A percentile compares a stretch with the other conserved stretches of the same genome.
Evolutionary conservation across 2,797 vertebrate species (phyloP).

Genomic region (Parauchenoglanis ngamensis): DNA sequence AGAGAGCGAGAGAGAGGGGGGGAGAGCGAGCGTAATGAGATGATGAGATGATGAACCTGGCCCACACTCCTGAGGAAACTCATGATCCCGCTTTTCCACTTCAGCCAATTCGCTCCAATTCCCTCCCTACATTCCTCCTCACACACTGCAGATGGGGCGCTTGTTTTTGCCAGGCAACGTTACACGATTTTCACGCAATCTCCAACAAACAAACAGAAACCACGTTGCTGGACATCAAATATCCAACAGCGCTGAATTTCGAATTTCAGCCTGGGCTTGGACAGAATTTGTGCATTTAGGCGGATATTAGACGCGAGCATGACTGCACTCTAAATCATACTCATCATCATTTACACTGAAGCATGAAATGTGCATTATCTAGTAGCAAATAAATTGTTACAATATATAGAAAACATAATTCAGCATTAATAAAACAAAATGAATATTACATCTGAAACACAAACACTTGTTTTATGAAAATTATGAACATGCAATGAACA

Average conservation of each 20-base stretch:
- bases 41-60: slow-evolving; percentile 29
- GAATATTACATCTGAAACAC: background rate
- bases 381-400: background rate
- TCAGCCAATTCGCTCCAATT: slow-evolving; percentile 50
- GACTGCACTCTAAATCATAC: background rate
- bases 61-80: slow-evolving; percentile 30
- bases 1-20: background rate
- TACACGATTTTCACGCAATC: slow-evolving; percentile 6
- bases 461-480: background rate
- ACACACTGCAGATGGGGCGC: slow-evolving; percentile 47
- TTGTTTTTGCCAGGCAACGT: slow-evolving; percentile 48
- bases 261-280: background rate
- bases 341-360: background rate
- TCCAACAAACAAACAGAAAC: background rate
- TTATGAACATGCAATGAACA: no score
- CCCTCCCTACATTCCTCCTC: slow-evolving; percentile 48
- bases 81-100: slow-evolving; percentile 49
- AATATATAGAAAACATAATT: background rate
- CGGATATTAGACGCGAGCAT: background rate
- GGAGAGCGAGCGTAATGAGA: background rate
- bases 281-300: background rate
- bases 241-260: background rate
- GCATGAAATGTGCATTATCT: background rate
- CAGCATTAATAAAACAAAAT: background rate
- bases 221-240: background rate